These are phyloP conservation scores for Oxyura jamaicensis DNA, from an alignment of 2,113 vertebrate genomes.

Conservation along the genomic window DNA sequence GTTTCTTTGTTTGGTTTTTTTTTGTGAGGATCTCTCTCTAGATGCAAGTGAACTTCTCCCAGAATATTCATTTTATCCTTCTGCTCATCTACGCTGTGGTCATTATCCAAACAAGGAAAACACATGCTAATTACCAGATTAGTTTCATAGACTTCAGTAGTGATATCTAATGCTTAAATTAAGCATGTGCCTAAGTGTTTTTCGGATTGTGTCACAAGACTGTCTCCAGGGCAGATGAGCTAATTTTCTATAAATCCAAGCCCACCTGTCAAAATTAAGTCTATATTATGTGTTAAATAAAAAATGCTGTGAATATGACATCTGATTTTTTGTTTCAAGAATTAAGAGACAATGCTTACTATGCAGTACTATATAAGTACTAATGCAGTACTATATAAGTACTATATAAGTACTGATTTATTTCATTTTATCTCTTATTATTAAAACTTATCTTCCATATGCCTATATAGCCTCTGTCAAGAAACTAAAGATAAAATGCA, in stretches of 20 bases:
- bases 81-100: background rate
- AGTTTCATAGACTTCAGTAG: background rate
- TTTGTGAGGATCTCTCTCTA: background rate
- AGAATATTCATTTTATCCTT: background rate
- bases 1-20: no score
- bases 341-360: background rate
- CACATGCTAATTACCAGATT: background rate
- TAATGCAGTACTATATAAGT: background rate
- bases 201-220: background rate
- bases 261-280: background rate
- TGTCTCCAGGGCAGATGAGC: background rate
- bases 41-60: background rate
- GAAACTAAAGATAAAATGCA: background rate
- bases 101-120: background rate
- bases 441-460: background rate
- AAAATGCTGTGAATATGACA: background rate
- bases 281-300: background rate
- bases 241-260: background rate
- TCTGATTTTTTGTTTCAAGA: background rate
- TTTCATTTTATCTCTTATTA: background rate
- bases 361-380: background rate
- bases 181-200: background rate
- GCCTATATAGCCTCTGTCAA: background rate
- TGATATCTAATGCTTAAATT: background rate
- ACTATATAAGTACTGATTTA: background rate